Conservation (phyloP, 2,888 invertebrate species). For the Acronicta psi region DNA sequence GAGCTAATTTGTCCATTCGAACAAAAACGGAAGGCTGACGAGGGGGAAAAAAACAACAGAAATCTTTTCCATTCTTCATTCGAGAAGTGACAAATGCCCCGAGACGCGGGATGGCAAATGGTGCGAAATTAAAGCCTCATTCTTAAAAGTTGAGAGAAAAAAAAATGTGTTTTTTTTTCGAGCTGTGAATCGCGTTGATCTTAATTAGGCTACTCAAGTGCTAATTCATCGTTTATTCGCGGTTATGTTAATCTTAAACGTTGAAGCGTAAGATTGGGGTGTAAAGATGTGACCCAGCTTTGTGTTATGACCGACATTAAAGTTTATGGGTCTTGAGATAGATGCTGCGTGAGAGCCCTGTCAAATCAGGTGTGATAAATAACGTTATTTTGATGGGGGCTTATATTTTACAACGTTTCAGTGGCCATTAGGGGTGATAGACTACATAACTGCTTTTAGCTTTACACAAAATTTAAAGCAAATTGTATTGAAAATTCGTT, state of each 20-base stretch:
- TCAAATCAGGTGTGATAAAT: slow-evolving; percentile 50
- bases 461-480: slow-evolving; percentile 7
- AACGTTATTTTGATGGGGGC: slow-evolving; percentile 44
- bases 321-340: slow-evolving; percentile 51
- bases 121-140: slow-evolving; percentile 68
- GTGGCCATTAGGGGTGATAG: slow-evolving; percentile 15
- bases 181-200: slow-evolving; percentile 43
- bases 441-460: slow-evolving; percentile 36
- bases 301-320: slow-evolving; percentile 51
- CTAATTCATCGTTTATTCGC: slow-evolving; percentile 62
- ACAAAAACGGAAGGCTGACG: slow-evolving; percentile 57
- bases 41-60: slow-evolving; percentile 59
- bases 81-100: slow-evolving; percentile 66
- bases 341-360: slow-evolving; percentile 33
- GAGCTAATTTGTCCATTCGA: slow-evolving; percentile 72
- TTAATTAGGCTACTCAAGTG: slow-evolving; percentile 58
- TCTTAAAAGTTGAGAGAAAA: slow-evolving; percentile 53
- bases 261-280: slow-evolving; percentile 56
- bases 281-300: slow-evolving; percentile 53
- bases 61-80: slow-evolving; percentile 64
- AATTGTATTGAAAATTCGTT: slow-evolving; percentile 4
- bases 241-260: slow-evolving; percentile 58
- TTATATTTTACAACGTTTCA: slow-evolving; percentile 29
- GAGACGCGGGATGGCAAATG: slow-evolving; percentile 59
- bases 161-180: slow-evolving; percentile 28